Evolutionary conservation across 1,140 invertebrate genomes (phyloP), one percentile per base, ranked within the genome.

Genomic region (Heliconius hermathena): DNA sequence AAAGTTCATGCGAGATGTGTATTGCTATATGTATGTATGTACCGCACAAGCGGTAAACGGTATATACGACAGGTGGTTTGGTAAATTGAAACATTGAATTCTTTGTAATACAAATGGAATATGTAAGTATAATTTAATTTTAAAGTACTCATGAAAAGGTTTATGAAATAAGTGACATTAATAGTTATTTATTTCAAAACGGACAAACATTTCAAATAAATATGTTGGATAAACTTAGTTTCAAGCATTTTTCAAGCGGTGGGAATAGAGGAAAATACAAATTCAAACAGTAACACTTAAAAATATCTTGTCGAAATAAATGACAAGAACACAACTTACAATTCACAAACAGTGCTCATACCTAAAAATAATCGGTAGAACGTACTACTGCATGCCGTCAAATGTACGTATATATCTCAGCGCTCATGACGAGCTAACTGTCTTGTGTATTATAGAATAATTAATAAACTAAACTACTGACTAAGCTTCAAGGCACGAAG

Each of bases 401-500:
- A 80, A 20, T 33, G 41, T 77, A 66, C 74, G 38, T 66, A 79
- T 46, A 33, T 46, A 46, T 52, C 3, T 29, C 18, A 38, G 6
- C 9, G 71, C 33, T 71, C 38, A 29, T 76, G 66, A 78, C 49
- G 73, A 78, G 74, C 33, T 77, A 20, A 81, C 36, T 72, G 78
- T 76, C 36, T 78, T 74, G 80, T 78, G 76, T 57, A 38, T 77
- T 49, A 77, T 22, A 80, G 70, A 36, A 60, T 66, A 76, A 73
- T 80, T 73, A n/a, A 33, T 81, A 77, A 77, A 71, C 66, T 81
- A 81, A 46, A 74, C 73, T 78, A 81, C 76, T 57, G 6, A 71
- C 29, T 38, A 76, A 70, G 46, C 22, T 74, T 54, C 36, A 73
- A 78, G 46, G 41, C 79, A 88, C 86, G 76, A 81, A 87, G 84